Base-by-base conservation (phyloP, 1,140 invertebrate genomes). In the Caenorhabditis brenneri region DNA sequence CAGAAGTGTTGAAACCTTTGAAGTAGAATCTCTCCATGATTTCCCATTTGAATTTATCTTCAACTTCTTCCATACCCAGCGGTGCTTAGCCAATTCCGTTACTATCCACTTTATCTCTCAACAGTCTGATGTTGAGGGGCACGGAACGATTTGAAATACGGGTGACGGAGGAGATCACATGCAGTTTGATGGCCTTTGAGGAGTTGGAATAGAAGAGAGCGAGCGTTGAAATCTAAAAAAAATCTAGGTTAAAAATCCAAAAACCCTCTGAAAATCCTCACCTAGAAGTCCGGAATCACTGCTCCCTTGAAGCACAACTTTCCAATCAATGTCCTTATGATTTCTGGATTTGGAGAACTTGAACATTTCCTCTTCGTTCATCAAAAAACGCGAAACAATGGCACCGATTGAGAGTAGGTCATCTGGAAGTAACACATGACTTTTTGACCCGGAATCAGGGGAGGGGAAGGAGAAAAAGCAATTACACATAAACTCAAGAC, bases 361-460 rank as follows among this genome's bases (percentile, higher is more conserved):
- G 36, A 74, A 74, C 65, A 74, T 74, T 74, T 74, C 65, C 36
- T 74, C 65, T 46, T 74, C 65, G 65, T 74, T 74, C 65, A 74
- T 74, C 65, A 74, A 74, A 19, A 74, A 74, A 74, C 65, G 65
- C n/a, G 65, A 74, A 42, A 74, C 65, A 74, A 74, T 74, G 65
- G 65, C 65, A 4, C 65, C 65, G 22, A 74, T 74, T 27, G 65
- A 74, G 22, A 74, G 65, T 46, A 74, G 65, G 65, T 74, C 65
- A 46, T 74, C 65, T 74, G 65, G 65, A 74, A 74, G 27, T 7
- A 12, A 55, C n/a, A n/a, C n/a, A n/a, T 1, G 22, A 55, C 22
- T 55, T 29, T 55, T 24, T 27, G 24, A 55, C 53, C 53, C 24
- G 24, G n/a, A 27, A 27, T 22, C n/a, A 51, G 48, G 19, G n/a